Conservation (phyloP, 2,113 vertebrate genomes). For the Chelonoidis abingdonii region DNA sequence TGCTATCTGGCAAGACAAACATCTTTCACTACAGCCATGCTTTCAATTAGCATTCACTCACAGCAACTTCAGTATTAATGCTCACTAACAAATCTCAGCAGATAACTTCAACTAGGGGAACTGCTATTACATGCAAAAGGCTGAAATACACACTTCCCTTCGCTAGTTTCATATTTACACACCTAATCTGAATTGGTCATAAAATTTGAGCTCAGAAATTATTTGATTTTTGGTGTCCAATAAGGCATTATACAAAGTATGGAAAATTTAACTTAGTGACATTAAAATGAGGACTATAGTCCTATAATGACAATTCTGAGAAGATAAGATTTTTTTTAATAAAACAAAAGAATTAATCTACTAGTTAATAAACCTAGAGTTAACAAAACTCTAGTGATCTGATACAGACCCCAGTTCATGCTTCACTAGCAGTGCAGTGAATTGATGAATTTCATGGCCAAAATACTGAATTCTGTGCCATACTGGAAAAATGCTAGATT, state of each 20-base stretch:
- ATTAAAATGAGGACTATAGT: background rate
- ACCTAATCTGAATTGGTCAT: background rate
- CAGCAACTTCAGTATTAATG: background rate
- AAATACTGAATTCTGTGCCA: background rate
- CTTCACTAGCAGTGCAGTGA: background rate
- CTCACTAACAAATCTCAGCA: background rate
- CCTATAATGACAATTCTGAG: background rate
- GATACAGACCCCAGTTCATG: background rate
- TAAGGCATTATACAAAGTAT: background rate
- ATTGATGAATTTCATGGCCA: background rate
- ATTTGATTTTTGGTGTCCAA: background rate
- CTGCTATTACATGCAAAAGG: background rate
- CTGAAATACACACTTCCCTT: background rate
- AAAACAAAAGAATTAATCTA: background rate
- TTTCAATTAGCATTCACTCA: background rate
- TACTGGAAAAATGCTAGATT: background rate
- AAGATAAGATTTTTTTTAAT: background rate
- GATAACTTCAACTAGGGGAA: background rate
- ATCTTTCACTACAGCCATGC: background rate
- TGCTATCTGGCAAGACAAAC: background rate
- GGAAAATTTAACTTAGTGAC: background rate
- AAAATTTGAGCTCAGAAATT: background rate
- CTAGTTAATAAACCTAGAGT: no score
- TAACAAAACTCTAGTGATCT: background rate
- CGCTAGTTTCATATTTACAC: background rate